Percentiles rank a stretch among this genome's conserved stretches.
phyloP scores from a whole-genome alignment of 2,888 invertebrate species.

The Synanthedon tipuliformis region DNA sequence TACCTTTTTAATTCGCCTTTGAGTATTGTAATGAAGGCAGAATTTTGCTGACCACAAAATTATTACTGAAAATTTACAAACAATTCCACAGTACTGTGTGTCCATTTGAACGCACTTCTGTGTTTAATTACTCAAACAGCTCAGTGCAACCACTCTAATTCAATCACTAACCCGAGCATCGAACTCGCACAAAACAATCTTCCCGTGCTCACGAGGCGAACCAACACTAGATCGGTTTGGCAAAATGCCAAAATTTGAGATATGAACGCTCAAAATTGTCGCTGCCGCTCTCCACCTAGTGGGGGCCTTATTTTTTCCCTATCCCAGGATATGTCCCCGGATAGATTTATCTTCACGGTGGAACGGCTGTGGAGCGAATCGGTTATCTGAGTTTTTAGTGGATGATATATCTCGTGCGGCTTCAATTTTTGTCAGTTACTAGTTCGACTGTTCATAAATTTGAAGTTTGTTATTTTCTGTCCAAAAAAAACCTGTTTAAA shows the following conservation, averaged over 20 bases:
- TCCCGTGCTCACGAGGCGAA: not conserved
- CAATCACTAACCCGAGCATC: conserved; percentile 1
- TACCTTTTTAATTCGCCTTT: too few relatives aligned
- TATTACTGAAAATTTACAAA: too few relatives aligned
- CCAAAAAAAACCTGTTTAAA: too few relatives aligned
- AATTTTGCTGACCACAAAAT: too few relatives aligned
- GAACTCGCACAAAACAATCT: conserved; percentile 1
- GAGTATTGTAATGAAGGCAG: too few relatives aligned
- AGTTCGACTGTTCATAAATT: too few relatives aligned
- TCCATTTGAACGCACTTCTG: too few relatives aligned
- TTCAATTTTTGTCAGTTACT: not conserved
- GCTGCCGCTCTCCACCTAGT: not conserved
- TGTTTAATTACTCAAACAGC: not conserved
- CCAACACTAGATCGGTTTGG: not conserved
- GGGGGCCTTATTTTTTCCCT: conserved; percentile 1
- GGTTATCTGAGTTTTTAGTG: not conserved
- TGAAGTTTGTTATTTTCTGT: too few relatives aligned
- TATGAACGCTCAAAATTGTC: conserved; percentile 9
- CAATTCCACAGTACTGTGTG: too few relatives aligned
- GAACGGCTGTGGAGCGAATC: not conserved
- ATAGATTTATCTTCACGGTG: conserved; percentile 11
- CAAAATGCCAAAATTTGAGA: conserved; percentile 10
- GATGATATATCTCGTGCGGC: not conserved
- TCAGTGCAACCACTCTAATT: not conserved
- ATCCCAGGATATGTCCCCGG: conserved; percentile 8